phyloP scores from a whole-genome alignment of 2,888 invertebrate species.

The Agriotes lineatus region DNA sequence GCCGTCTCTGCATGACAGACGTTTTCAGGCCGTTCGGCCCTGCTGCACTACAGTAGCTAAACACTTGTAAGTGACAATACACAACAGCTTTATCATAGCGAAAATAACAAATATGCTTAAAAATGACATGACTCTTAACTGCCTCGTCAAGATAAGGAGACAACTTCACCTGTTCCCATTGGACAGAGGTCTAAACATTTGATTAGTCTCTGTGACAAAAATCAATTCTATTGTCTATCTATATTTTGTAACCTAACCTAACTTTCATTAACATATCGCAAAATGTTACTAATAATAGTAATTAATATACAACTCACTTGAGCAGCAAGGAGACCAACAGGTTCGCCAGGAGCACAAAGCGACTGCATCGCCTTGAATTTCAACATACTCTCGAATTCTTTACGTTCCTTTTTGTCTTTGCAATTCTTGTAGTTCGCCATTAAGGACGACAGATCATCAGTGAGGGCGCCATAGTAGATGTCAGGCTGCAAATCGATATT shows the following conservation, averaged over 20 bases:
- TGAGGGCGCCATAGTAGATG: constrained; percentile 84
- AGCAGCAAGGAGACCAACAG: constrained; percentile 95
- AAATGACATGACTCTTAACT: no score
- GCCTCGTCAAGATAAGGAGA: no score
- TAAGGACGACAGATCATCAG: constrained; percentile 82
- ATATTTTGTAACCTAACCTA: neutral
- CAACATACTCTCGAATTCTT: constrained; percentile 77
- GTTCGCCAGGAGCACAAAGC: constrained; percentile 91
- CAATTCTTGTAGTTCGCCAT: constrained; percentile 71
- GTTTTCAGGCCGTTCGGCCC: no score
- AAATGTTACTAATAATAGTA: no score
- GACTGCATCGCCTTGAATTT: constrained; percentile 82
- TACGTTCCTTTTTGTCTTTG: constrained; percentile 38
- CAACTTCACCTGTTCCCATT: no score
- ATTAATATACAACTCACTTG: constrained; percentile 72
- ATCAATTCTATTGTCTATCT: neutral
- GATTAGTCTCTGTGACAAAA: neutral
- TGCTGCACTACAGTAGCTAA: no score
- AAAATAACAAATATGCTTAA: no score
- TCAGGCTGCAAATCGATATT: constrained; percentile 79
- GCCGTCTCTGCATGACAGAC: no score
- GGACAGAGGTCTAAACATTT: no score
- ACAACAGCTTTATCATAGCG: no score
- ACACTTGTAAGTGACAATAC: no score
- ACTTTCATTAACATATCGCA: neutral